Evolutionary conservation across 2,113 vertebrate genomes (phyloP).

Genomic region (Solenodon paradoxus): DNA sequence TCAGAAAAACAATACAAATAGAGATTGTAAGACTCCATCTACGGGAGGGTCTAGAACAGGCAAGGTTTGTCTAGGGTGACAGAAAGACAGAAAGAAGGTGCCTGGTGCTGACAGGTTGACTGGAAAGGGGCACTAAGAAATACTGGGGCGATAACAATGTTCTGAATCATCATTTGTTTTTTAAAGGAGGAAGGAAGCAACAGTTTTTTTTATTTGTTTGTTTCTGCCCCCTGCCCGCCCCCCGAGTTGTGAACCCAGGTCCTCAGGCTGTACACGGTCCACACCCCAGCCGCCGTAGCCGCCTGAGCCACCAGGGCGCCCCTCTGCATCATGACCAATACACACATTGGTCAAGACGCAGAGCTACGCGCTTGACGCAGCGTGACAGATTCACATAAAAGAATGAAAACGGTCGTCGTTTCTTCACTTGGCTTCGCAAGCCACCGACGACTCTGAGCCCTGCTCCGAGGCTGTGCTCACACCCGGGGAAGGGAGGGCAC

Average conservation of each 20-base stretch:
- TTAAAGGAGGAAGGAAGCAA: no score
- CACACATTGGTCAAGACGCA: background rate
- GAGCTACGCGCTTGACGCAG: background rate
- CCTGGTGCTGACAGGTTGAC: background rate
- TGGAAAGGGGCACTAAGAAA: background rate
- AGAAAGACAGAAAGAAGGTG: background rate
- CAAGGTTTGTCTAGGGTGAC: background rate
- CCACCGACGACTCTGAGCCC: no score
- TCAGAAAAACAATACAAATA: rapidly evolving
- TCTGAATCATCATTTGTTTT: no score
- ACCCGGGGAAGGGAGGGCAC: background rate
- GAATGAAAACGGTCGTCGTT: background rate
- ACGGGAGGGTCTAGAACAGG: background rate
- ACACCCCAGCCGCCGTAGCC: no score
- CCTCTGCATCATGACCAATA: rapidly evolving
- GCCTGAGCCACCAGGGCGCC: no score
- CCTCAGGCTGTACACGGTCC: no score
- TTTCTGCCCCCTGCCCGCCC: no score
- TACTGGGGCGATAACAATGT: background rate
- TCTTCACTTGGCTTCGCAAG: background rate
- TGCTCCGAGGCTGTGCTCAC: background rate
- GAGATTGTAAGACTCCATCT: rapidly evolving
- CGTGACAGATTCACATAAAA: background rate
- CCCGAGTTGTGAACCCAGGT: no score
- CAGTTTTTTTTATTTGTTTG: no score